Conservation (phyloP, 2,113 vertebrate species). For the Microcebus ravelobensis region DNA sequence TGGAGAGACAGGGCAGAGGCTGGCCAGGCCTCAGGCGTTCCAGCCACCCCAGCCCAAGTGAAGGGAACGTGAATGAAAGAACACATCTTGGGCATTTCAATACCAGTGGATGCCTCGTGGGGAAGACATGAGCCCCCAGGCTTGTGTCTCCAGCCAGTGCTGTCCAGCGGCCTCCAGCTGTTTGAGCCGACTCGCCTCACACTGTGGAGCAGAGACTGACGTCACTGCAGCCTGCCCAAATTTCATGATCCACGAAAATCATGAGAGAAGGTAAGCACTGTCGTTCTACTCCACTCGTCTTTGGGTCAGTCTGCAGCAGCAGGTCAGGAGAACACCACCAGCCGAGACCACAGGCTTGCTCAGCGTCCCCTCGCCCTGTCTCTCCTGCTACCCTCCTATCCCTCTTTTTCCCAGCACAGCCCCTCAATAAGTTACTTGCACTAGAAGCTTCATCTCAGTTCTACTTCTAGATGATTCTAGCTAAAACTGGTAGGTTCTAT, state of each 20-base stretch:
- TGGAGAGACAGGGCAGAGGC: not conserved
- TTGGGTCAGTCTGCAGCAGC: not conserved
- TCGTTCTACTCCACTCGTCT: not conserved
- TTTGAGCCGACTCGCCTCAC: not conserved
- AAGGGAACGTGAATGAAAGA: not conserved
- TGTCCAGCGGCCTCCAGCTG: not conserved
- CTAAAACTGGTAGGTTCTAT: not conserved
- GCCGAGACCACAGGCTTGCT: not conserved
- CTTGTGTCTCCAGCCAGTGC: not conserved
- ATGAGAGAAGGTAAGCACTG: not conserved
- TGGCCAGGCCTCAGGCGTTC: not conserved
- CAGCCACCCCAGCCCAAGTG: not conserved
- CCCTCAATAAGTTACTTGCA: not conserved
- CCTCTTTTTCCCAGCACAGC: not conserved
- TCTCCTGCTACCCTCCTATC: not conserved
- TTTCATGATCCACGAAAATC: not conserved
- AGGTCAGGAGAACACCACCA: not conserved
- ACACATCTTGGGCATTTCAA: not conserved
- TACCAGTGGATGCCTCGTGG: too few relatives aligned
- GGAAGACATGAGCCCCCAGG: not conserved
- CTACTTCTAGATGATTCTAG: not conserved
- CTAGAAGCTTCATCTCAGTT: not conserved
- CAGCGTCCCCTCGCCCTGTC: too few relatives aligned
- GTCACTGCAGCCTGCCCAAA: not conserved
- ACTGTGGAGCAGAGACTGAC: not conserved